Percentiles rank a stretch among this genome's conserved stretches.
phyloP scores from a whole-genome alignment of 2,888 invertebrate species.

The Rhodophaea formosa region DNA sequence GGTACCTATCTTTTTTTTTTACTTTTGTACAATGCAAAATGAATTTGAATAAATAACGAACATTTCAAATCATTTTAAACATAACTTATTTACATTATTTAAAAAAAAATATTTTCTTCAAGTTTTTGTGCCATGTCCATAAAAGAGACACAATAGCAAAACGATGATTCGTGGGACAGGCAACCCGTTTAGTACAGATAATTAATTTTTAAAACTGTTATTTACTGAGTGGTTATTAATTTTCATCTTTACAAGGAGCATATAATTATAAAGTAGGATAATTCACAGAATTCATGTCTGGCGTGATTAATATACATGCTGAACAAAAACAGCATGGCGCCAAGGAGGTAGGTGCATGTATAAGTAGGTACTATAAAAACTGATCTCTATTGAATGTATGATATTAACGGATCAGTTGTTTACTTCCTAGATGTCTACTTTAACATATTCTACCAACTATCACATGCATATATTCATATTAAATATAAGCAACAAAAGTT shows the following conservation, averaged over 20 bases:
- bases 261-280: constrained; percentile 9
- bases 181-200: not conserved
- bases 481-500: too few relatives aligned
- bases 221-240: not conserved
- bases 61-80: too few relatives aligned
- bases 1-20: too few relatives aligned
- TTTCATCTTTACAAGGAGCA: not conserved
- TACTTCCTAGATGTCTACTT: not conserved
- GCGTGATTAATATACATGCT: not conserved
- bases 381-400: not conserved
- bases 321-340: constrained; percentile 5
- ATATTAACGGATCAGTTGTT: not conserved
- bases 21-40: too few relatives aligned
- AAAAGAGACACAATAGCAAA: too few relatives aligned
- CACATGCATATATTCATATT: too few relatives aligned
- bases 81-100: too few relatives aligned
- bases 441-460: not conserved
- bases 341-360: not conserved
- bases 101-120: too few relatives aligned
- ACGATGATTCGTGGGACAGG: too few relatives aligned
- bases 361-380: not conserved
- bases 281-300: not conserved
- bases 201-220: not conserved
- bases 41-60: too few relatives aligned
- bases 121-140: too few relatives aligned